Base-by-base conservation (phyloP, 1,140 invertebrate genomes). In the Procambarus virginalis region DNA sequence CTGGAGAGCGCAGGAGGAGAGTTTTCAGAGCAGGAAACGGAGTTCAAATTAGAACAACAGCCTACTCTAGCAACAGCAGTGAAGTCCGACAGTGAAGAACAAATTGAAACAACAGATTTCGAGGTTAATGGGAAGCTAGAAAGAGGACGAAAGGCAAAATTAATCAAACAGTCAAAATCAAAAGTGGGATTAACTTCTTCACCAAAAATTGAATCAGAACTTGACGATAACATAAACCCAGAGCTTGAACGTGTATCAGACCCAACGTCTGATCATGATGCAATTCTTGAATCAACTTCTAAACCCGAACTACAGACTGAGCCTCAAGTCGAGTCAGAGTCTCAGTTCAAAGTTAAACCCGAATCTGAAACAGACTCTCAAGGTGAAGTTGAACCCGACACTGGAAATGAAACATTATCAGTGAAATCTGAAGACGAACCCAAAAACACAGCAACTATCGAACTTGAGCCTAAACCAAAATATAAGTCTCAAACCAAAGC, bases 301-400 rank as follows among this genome's bases (percentile, higher is more conserved):
- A 80, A 92, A 83, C 48, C 86, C 20, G 81, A 92, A 64, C 51
- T 92, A 45, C 78, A 86, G 88, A 92, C 93, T 20, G 94, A 93
- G 92, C 92, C 94, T 22, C 92, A 93, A 89, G 92, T 93, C 0
- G 94, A 95, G 88, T 93, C 93, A 20, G 94, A 93, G 92, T 93
- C 94, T 45, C 92, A 93, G 89, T 92, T 93, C 0, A 94, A 95
- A 92, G 92, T 82, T 79, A 94, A 95, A 89, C 93, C 93, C 20
- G 94, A 93, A 92, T 93, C 94, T 22, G 92, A 93, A 89, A 92
- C 93, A 0, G 94, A 95, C 91, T 91, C 85, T 76, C 94, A 95
- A 91, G 93, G 94, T 48, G 94, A 94, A 68, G 45, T 78, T 17
- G 91, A 86, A 58, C 68, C 86, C 4, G 84, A 92, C 68, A 73